phyloP scores from a whole-genome alignment of 2,113 vertebrate genomes.

The Mastomys natalensis region DNA sequence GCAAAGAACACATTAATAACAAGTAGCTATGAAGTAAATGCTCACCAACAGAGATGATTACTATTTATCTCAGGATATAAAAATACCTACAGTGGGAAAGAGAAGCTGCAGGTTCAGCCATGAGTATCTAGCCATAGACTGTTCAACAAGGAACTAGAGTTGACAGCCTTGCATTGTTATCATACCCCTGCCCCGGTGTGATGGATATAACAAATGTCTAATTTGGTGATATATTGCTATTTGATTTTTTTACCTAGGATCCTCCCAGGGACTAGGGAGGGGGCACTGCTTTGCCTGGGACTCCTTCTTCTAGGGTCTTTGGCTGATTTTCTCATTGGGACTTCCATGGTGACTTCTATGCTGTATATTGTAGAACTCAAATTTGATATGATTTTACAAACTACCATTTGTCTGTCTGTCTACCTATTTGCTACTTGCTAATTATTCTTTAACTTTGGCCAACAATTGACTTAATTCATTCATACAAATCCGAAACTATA shows the following conservation, averaged over 20 bases:
- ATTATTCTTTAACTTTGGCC: neutral
- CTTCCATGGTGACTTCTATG: neutral
- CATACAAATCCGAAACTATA: neutral
- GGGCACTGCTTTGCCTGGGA: neutral
- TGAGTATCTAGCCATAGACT: neutral
- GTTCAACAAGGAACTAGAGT: neutral
- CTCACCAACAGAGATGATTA: neutral
- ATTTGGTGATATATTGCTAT: neutral
- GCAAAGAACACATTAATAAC: neutral
- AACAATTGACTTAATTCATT: neutral
- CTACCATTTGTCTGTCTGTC: neutral
- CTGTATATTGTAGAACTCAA: neutral
- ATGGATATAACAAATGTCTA: neutral
- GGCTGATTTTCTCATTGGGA: neutral
- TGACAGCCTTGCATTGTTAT: neutral
- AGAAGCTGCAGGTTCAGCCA: neutral
- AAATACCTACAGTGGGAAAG: neutral
- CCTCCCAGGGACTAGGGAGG: neutral
- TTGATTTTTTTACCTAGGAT: neutral
- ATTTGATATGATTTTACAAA: neutral
- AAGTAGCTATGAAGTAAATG: too few relatives aligned
- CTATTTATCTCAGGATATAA: neutral
- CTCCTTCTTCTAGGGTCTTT: neutral
- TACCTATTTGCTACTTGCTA: neutral
- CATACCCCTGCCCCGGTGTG: rapidly evolving